phyloP scores from a whole-genome alignment of 1,140 invertebrate species.

The Papilio polyxenes region DNA sequence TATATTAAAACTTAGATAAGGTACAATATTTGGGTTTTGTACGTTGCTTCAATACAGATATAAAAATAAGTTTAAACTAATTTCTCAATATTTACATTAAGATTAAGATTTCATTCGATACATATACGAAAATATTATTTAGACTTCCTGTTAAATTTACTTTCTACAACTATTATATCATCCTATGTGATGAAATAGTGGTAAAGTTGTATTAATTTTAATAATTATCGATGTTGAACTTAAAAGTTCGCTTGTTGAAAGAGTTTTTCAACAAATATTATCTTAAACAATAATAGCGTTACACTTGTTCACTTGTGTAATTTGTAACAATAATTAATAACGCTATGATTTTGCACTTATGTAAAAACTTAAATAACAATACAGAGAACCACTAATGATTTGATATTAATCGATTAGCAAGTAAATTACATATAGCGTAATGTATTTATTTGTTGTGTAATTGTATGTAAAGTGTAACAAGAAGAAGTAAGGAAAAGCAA shows the following conservation, averaged over 20 bases:
- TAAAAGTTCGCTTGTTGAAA: not conserved
- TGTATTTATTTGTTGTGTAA: not conserved
- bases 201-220: constrained; percentile 11
- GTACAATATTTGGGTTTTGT: not conserved
- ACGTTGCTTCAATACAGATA: not conserved
- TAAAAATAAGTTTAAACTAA: not conserved
- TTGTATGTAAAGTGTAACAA: not conserved
- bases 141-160: too few relatives aligned
- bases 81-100: too few relatives aligned
- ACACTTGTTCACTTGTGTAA: not conserved
- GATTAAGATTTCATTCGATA: too few relatives aligned
- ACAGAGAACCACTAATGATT: not conserved
- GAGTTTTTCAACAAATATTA: constrained; percentile 23
- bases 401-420: too few relatives aligned
- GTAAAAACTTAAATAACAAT: not conserved
- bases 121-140: too few relatives aligned
- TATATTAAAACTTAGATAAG: constrained; percentile 14
- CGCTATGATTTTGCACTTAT: not conserved
- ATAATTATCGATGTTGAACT: constrained; percentile 13
- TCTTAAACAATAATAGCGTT: not conserved
- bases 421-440: not conserved
- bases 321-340: not conserved
- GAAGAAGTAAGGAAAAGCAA: not conserved
- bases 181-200: not conserved
- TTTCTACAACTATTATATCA: not conserved